Percentiles rank a stretch among this genome's conserved stretches.
These are phyloP conservation scores for Eupithecia subumbrata DNA, from an alignment of 2,888 invertebrate genomes.

Conservation along the genomic window DNA sequence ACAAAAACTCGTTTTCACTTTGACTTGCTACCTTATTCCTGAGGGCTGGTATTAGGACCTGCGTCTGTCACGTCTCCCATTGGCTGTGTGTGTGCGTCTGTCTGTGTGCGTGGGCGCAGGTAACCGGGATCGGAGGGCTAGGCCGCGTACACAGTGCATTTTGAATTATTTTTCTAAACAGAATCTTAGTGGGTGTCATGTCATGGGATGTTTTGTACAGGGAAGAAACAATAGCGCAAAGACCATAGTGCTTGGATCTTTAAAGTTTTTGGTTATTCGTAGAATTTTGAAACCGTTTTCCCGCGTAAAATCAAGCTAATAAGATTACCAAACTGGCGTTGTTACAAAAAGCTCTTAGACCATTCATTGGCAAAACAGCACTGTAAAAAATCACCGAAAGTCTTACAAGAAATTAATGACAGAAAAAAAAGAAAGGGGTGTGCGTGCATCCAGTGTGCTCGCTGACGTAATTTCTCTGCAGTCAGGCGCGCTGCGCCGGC, in stretches of 20 bases:
- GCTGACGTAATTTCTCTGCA: slow-evolving; percentile 75
- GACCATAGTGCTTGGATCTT: not conserved
- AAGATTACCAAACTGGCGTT: not conserved
- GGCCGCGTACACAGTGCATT: slow-evolving; percentile 62
- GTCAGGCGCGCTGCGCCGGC: slow-evolving; percentile 60
- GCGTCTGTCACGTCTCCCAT: slow-evolving; percentile 73
- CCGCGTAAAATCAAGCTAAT: not conserved
- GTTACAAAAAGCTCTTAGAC: not conserved
- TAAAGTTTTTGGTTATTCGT: not conserved
- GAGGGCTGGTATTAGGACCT: slow-evolving; percentile 63
- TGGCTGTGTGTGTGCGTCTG: slow-evolving; percentile 44
- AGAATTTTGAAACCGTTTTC: not conserved
- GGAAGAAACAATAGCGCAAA: not conserved
- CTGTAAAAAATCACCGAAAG: slow-evolving; percentile 68
- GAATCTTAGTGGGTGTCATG: slow-evolving; percentile 66
- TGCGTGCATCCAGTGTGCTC: slow-evolving; percentile 65
- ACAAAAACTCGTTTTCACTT: slow-evolving; percentile 56
- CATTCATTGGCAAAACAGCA: slow-evolving; percentile 40
- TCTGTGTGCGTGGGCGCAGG: slow-evolving; percentile 70
- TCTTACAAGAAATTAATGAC: slow-evolving; percentile 80
- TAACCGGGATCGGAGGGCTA: slow-evolving; percentile 77
- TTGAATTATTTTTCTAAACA: slow-evolving; percentile 66
- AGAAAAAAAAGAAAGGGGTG: slow-evolving; percentile 81
- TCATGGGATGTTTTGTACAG: not conserved
- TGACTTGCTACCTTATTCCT: slow-evolving; percentile 64